These are phyloP conservation scores for Spea hammondii DNA, from an alignment of 2,797 vertebrate genomes.

Conservation along the genomic window DNA sequence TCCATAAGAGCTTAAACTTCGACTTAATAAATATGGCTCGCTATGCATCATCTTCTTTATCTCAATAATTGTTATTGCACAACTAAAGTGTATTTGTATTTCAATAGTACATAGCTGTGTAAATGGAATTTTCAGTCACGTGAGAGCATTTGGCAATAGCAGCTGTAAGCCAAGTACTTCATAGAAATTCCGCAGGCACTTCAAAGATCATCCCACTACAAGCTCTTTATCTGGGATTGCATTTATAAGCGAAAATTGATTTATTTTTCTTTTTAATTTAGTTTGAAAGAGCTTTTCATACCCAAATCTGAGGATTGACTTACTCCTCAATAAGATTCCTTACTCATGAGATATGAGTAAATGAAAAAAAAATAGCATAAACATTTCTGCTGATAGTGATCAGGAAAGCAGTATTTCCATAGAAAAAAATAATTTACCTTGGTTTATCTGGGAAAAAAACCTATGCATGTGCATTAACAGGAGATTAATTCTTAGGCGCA, in stretches of 20 bases:
- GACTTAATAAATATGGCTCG: too few relatives aligned
- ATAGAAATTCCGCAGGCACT: neutral
- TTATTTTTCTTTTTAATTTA: neutral
- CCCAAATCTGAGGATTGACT: too few relatives aligned
- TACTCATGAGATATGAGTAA: neutral
- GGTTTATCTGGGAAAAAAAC: too few relatives aligned
- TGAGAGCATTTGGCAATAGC: neutral
- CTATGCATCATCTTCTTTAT: too few relatives aligned
- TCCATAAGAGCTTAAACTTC: too few relatives aligned
- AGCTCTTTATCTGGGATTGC: neutral
- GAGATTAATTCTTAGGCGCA: too few relatives aligned
- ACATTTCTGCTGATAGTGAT: neutral
- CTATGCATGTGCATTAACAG: too few relatives aligned
- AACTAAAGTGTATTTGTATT: neutral
- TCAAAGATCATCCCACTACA: conserved; percentile 2
- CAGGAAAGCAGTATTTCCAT: neutral
- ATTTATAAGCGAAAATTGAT: neutral
- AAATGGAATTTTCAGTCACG: neutral
- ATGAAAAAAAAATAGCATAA: neutral
- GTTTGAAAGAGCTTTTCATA: neutral
- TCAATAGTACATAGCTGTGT: neutral
- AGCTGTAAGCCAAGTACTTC: neutral
- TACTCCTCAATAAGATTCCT: neutral
- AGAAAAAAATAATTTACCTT: too few relatives aligned
- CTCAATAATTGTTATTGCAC: too few relatives aligned